phyloP scores from a whole-genome alignment of 2,113 vertebrate genomes.

The Empidonax alnorum region DNA sequence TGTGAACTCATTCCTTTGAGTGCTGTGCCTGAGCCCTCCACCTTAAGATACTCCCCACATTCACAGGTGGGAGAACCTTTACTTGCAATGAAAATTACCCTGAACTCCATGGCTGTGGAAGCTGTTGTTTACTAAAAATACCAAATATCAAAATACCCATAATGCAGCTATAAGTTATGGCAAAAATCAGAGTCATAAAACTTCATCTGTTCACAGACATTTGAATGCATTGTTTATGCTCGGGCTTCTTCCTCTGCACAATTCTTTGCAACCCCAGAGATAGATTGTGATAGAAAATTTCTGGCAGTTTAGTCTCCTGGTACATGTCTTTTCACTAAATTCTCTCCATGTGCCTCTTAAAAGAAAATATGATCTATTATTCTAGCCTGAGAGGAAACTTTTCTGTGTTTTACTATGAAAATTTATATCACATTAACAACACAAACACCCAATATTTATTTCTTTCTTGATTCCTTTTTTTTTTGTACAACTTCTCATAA shows the following conservation, averaged over 20 bases:
- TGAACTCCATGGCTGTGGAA: not conserved
- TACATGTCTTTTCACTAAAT: conserved; percentile 30
- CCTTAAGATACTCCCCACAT: not conserved
- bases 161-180: not conserved
- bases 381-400: conserved; percentile 7
- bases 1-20: not conserved
- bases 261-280: not conserved
- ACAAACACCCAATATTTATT: conserved; percentile 22
- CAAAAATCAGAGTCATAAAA: conserved; percentile 1
- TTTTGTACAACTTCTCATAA: not conserved
- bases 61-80: not conserved
- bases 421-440: conserved; percentile 46
- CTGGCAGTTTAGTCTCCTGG: conserved; percentile 11
- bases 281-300: conserved; percentile 9
- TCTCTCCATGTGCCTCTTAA: not conserved
- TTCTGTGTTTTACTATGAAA: conserved; percentile 26
- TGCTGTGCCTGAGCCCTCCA: not conserved
- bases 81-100: not conserved
- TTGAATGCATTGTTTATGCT: conserved; percentile 2
- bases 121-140: not conserved
- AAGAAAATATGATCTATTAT: conserved; percentile 19
- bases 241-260: not conserved
- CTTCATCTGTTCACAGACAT: not conserved
- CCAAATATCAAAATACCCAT: not conserved
- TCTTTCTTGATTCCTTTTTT: not conserved